These are phyloP conservation scores for Tachyglossus aculeatus DNA, from an alignment of 2,797 vertebrate genomes.

Conservation along the genomic window DNA sequence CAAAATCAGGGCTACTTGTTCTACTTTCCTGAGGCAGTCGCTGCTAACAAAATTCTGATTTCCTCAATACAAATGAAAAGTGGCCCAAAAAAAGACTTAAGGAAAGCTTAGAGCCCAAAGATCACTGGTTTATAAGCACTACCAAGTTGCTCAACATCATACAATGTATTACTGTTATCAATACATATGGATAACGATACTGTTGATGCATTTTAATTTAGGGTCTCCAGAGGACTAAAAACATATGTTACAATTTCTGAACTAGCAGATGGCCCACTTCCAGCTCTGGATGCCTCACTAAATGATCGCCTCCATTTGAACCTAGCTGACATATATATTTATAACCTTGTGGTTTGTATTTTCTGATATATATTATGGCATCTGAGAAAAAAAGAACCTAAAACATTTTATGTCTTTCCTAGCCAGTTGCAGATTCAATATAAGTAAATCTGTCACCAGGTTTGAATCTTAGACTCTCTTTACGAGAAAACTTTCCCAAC, in stretches of 20 bases:
- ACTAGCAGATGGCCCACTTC: conserved; percentile 37
- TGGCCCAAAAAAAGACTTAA: not conserved
- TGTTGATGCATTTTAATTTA: conserved; percentile 45
- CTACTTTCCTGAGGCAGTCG: not conserved
- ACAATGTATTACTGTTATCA: conserved; percentile 23
- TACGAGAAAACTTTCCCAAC: too few relatives aligned
- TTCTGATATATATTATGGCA: not conserved
- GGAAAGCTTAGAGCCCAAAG: not conserved
- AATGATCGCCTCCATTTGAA: conserved; percentile 29
- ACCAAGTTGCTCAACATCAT: not conserved
- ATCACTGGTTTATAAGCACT: conserved; percentile 13
- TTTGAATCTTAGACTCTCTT: too few relatives aligned
- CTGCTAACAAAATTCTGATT: conserved; percentile 8
- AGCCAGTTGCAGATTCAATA: too few relatives aligned
- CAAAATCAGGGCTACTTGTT: conserved; percentile 2
- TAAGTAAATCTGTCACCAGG: too few relatives aligned
- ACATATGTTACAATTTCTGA: not conserved
- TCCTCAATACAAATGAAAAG: conserved; percentile 30
- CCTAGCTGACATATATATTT: conserved; percentile 9
- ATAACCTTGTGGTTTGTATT: conserved; percentile 4
- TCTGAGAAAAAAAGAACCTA: too few relatives aligned
- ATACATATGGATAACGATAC: conserved; percentile 32
- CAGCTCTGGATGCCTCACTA: conserved; percentile 30
- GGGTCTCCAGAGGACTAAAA: conserved; percentile 24
- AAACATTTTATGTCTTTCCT: too few relatives aligned